These are phyloP conservation scores for Calosoma granatense DNA, from an alignment of 1,140 invertebrate genomes.

Conservation along the genomic window DNA sequence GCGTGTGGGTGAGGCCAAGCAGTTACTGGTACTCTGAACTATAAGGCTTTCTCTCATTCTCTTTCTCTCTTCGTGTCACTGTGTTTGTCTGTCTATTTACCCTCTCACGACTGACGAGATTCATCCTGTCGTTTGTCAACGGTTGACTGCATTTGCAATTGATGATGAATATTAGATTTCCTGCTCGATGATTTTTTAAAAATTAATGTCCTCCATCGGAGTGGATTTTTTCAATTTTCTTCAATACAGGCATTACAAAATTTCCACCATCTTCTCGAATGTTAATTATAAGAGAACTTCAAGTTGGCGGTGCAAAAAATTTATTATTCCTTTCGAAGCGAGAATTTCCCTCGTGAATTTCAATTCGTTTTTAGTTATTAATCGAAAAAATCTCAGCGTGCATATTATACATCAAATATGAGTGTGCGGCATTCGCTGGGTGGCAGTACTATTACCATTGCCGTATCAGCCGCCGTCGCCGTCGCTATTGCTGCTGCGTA, in stretches of 20 bases:
- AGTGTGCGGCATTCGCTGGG: too few species aligned
- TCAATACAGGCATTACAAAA: neutral
- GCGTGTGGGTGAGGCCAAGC: neutral
- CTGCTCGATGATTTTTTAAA: constrained; percentile 1
- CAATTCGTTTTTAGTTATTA: constrained; percentile 4
- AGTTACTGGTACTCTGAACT: neutral
- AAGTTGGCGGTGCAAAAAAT: neutral
- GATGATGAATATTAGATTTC: constrained; percentile 3
- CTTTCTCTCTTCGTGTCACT: neutral
- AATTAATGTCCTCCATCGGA: constrained; percentile 5
- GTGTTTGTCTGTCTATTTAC: too few species aligned
- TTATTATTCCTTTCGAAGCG: neutral
- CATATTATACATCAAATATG: neutral
- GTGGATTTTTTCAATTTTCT: neutral
- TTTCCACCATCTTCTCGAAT: neutral
- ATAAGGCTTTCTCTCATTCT: neutral
- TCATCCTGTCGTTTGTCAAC: too few species aligned
- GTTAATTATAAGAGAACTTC: constrained; percentile 1
- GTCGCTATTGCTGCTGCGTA: too few species aligned
- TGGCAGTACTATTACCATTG: too few species aligned
- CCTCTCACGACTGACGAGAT: too few species aligned
- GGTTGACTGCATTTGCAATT: neutral
- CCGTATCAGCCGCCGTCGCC: too few species aligned
- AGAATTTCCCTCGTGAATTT: constrained; percentile 5
- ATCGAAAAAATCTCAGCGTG: constrained; percentile 5